Percentiles rank a stretch among this genome's conserved stretches.
Conservation (phyloP, 2,113 vertebrate species). For the Passerina amoena region DNA sequence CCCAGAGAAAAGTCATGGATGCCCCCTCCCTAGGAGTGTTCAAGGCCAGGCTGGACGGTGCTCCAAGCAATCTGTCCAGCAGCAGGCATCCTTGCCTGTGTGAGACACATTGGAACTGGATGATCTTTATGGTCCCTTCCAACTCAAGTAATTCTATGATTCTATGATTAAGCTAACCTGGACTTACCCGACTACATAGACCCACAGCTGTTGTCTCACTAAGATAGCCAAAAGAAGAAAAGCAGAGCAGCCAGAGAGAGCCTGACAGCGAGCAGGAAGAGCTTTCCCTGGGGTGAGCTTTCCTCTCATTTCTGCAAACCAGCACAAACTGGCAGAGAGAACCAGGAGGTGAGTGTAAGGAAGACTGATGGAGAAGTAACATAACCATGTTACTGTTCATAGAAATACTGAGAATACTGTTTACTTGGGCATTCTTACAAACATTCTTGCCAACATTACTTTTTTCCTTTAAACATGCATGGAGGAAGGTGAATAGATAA, state of each 20-base stretch:
- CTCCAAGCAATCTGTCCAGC: neutral
- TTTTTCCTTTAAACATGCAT: neutral
- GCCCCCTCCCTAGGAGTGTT: no score
- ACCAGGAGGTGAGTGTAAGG: neutral
- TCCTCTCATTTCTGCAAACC: neutral
- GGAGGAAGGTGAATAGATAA: neutral
- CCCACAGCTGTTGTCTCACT: neutral
- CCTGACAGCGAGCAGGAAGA: neutral
- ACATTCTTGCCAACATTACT: rapidly evolving
- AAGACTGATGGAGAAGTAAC: rapidly evolving
- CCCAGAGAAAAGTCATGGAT: neutral
- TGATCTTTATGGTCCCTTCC: neutral
- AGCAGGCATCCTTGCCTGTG: neutral
- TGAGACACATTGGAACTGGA: neutral
- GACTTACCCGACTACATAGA: neutral
- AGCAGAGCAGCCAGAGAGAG: neutral
- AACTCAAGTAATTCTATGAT: neutral
- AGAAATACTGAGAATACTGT: neutral
- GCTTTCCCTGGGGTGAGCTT: neutral
- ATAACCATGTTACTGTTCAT: neutral
- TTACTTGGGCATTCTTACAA: neutral
- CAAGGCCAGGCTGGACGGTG: rapidly evolving
- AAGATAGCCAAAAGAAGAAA: neutral
- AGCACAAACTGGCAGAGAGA: neutral
- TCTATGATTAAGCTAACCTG: neutral